Percentiles rank a stretch among this genome's conserved stretches.
Conservation (phyloP, 2,113 vertebrate species). For the Sylvietta virens region DNA sequence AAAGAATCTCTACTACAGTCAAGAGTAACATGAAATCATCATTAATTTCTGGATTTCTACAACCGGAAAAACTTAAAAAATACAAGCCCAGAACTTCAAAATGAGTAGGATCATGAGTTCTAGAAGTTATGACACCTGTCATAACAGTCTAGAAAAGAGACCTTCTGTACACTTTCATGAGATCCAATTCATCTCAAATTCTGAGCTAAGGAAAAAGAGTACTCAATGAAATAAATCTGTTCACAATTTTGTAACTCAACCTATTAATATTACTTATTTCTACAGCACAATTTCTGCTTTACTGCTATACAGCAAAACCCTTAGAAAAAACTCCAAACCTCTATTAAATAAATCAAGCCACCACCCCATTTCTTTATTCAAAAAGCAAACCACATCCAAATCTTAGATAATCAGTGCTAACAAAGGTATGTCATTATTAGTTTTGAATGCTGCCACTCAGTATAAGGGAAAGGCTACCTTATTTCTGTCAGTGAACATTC, state of each 20-base stretch:
- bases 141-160: not conserved
- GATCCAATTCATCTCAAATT: not conserved
- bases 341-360: not conserved
- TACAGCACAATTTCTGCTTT: not conserved
- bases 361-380: not conserved
- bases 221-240: not conserved
- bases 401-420: not conserved
- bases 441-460: not conserved
- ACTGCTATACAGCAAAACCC: not conserved
- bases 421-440: not conserved
- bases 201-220: not conserved
- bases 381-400: not conserved
- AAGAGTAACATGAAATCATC: not conserved
- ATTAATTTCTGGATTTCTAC: not conserved
- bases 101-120: not conserved
- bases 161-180: not conserved
- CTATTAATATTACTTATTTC: not conserved
- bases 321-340: not conserved
- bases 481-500: conserved; percentile 85
- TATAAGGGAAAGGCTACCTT: conserved; percentile 72
- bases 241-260: not conserved
- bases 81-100: not conserved
- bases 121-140: not conserved
- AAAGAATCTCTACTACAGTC: not conserved
- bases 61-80: not conserved